Conservation (phyloP, 2,888 invertebrate species). For the Gisinianus flammeolus region DNA sequence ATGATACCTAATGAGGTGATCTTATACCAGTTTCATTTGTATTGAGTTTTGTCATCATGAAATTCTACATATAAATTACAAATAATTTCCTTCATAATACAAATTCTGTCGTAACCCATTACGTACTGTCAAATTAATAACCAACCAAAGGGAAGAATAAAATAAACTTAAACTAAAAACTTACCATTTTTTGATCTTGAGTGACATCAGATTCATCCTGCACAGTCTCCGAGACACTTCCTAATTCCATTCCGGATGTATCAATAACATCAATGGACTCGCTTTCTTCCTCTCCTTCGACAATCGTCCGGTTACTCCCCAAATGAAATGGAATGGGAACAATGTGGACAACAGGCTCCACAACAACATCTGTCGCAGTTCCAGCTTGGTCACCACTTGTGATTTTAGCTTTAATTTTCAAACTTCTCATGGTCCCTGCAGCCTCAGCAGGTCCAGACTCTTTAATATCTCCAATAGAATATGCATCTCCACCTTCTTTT, state of each 20-base stretch:
- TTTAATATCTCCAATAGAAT: constrained; percentile 47
- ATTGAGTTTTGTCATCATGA: too few species aligned
- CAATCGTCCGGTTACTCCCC: constrained; percentile 46
- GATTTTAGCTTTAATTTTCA: constrained; percentile 53
- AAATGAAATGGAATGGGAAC: constrained; percentile 48
- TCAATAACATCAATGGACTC: not conserved
- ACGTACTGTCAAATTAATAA: too few species aligned
- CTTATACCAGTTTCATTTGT: too few species aligned
- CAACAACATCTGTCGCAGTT: constrained; percentile 48
- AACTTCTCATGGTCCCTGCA: constrained; percentile 26
- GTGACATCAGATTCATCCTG: not conserved
- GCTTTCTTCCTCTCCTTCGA: constrained; percentile 42
- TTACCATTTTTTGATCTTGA: constrained; percentile 1
- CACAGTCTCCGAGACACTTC: too few species aligned
- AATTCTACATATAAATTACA: too few species aligned
- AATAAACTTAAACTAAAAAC: not conserved
- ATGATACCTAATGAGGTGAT: too few species aligned
- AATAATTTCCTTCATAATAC: too few species aligned
- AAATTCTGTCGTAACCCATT: too few species aligned
- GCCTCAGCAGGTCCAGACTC: constrained; percentile 14
- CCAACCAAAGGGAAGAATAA: too few species aligned
- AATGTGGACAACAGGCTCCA: constrained; percentile 48
- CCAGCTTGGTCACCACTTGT: constrained; percentile 46
- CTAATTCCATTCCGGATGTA: not conserved
- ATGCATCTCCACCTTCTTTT: constrained; percentile 47